Conservation (phyloP, 1,140 invertebrate species). For the Drosophila littoralis region DNA sequence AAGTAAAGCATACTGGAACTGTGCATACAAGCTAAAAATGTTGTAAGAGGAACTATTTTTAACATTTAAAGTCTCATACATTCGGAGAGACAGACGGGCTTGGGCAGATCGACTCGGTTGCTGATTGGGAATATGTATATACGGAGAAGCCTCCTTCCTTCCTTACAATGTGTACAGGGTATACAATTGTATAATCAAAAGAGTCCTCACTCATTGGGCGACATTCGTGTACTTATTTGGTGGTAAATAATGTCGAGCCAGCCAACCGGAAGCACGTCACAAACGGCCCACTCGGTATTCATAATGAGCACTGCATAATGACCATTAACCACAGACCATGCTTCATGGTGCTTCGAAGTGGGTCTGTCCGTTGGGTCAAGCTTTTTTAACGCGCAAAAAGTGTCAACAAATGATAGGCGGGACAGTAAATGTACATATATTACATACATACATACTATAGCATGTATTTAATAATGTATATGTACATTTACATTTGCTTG, state of each 20-base stretch:
- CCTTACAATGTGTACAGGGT: too few species aligned
- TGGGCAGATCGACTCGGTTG: too few species aligned
- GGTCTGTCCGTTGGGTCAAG: conserved; percentile 36
- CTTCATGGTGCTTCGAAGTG: conserved; percentile 20
- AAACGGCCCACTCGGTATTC: conserved; percentile 35
- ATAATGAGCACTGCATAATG: conserved; percentile 58
- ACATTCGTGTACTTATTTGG: neutral
- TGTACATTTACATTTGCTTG: conserved; percentile 33
- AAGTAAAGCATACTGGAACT: too few species aligned
- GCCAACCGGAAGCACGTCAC: conserved; percentile 60
- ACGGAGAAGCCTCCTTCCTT: too few species aligned
- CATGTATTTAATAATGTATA: neutral
- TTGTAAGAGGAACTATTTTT: too few species aligned
- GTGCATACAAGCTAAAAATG: too few species aligned
- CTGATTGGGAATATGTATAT: too few species aligned
- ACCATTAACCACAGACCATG: conserved; percentile 35
- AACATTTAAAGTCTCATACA: too few species aligned
- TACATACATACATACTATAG: neutral
- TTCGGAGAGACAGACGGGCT: too few species aligned
- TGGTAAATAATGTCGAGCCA: conserved; percentile 30
- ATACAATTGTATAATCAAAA: neutral
- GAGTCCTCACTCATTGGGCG: neutral
- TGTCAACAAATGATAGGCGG: conserved; percentile 57
- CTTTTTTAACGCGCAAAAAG: conserved; percentile 63
- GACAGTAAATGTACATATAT: neutral